Percentiles rank a stretch among this genome's conserved stretches.
phyloP scores from a whole-genome alignment of 2,113 vertebrate genomes.

The Mesocricetus auratus region DNA sequence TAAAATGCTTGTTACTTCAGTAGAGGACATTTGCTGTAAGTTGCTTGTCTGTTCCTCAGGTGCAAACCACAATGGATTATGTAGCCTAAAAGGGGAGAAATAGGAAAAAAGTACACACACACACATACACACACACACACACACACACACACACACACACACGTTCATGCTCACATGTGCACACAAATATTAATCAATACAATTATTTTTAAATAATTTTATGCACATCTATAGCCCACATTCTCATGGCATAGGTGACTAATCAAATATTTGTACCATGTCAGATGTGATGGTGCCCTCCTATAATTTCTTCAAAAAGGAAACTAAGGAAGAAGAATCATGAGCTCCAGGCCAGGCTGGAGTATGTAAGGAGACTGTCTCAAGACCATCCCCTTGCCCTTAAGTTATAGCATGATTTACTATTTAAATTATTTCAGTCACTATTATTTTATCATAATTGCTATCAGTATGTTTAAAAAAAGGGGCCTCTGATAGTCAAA shows the following conservation, averaged over 20 bases:
- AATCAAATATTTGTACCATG: background rate
- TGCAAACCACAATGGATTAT: background rate
- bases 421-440: background rate
- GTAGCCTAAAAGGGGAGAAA: background rate
- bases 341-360: too few relatives aligned
- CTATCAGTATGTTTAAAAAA: background rate
- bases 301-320: background rate
- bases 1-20: background rate
- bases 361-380: background rate
- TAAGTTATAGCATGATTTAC: background rate
- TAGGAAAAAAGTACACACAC: background rate
- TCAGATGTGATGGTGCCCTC: background rate
- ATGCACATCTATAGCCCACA: background rate
- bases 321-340: background rate
- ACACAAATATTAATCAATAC: background rate
- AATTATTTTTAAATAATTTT: constrained; percentile 29
- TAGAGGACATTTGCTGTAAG: background rate
- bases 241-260: background rate
- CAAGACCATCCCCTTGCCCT: too few relatives aligned
- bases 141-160: background rate
- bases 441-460: background rate
- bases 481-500: background rate
- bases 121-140: background rate
- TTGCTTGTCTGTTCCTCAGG: background rate
- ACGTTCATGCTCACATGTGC: background rate